These are phyloP conservation scores for Saguinus midas DNA, from an alignment of 2,113 vertebrate species.

Conservation along the genomic window DNA sequence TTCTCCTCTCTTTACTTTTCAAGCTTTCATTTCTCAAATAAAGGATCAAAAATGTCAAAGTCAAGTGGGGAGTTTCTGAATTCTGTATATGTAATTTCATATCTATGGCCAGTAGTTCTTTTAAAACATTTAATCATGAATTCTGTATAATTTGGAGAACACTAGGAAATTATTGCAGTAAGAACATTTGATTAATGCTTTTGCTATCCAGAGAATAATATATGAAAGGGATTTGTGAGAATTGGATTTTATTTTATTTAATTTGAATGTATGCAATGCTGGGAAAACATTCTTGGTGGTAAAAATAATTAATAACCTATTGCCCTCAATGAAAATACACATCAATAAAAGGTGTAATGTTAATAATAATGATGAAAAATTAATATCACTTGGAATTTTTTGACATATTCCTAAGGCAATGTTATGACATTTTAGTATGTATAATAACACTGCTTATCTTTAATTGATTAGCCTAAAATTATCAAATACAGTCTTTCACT, in stretches of 20 bases:
- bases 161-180: slow-evolving; percentile 16
- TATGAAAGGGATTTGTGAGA: background rate
- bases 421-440: background rate
- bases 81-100: background rate
- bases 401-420: slow-evolving; percentile 1
- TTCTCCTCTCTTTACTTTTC: background rate
- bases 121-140: slow-evolving; percentile 39
- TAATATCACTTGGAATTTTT: slow-evolving; percentile 24
- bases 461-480: slow-evolving; percentile 35
- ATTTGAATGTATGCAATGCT: slow-evolving; percentile 32
- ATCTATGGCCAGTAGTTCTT: background rate
- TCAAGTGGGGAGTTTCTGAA: background rate
- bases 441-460: slow-evolving; percentile 9
- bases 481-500: slow-evolving; percentile 28
- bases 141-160: slow-evolving; percentile 33
- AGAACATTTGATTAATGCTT: slow-evolving; percentile 27
- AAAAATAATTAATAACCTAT: slow-evolving; percentile 42
- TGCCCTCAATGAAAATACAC: slow-evolving; percentile 24
- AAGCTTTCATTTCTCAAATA: background rate
- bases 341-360: slow-evolving; percentile 7
- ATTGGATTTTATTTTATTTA: slow-evolving; percentile 50
- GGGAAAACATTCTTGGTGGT: slow-evolving; percentile 10
- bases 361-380: background rate
- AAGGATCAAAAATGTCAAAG: background rate
- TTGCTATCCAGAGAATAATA: slow-evolving; percentile 41